Base-by-base conservation (phyloP, 2,797 vertebrate genomes). In the Rhadinocentrus ornatus region DNA sequence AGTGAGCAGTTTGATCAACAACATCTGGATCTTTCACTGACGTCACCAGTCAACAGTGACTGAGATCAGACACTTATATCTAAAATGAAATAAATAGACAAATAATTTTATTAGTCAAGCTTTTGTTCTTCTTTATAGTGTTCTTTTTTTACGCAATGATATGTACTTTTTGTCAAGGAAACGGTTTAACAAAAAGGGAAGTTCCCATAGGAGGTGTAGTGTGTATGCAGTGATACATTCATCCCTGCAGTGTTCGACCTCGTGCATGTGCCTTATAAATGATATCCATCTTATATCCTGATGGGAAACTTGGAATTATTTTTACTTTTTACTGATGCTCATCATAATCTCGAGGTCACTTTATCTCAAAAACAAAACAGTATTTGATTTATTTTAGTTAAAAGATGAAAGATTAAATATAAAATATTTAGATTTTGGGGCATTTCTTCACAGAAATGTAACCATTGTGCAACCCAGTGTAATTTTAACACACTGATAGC, bases 151-250 rank as follows among this genome's bases (percentile, higher is more conserved):
- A 41, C 1, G 15, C 39, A 41, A 41, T 5, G 20, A 46, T 4
- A 39, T 39, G 10, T 39, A 1, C 13, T 39, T 39, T 9, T 46
- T 46, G 18, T n/a, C 44, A 20, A 20, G 6, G 39, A 44, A 44
- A 44, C 15, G 5, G 15, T 9, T 35, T 35, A 4, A 18, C 5
- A 46, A 46, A 20, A 46, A 20, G 41, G 18, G 18, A 22, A 48
- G 6, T 52, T 73, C 66, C 71, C 41, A 32, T 1, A 24, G 66
- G 71, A 71, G 66, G 61, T 44, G 52, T 16, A 34, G 18, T 13
- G 27, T 62, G 53, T n/a, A 24, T 56, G 41, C 31, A 66, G 72
- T 1, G 59, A 71, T 24, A 39, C 71, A 29, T 59, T 62, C 50
- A 65, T 10, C 10, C 1, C 2, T 12, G 8, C 57, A 35, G 54